Base-by-base conservation (phyloP, 2,113 vertebrate species). In the Tamias sibiricus region DNA sequence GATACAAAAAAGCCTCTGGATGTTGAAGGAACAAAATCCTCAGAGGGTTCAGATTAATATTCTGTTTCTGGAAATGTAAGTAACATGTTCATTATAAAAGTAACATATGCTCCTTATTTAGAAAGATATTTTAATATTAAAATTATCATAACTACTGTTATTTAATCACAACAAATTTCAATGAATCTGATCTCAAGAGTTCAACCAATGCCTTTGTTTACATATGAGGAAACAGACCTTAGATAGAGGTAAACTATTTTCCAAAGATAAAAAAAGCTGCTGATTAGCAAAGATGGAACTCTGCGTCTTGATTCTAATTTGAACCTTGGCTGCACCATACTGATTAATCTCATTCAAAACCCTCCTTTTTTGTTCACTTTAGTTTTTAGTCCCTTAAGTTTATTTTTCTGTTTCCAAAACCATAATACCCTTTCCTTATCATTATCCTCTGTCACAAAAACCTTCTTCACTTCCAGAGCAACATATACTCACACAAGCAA, bases 161-260 rank as follows among this genome's bases (percentile, higher is more conserved):
- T 11, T 75, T 64, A 87, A 69, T 92, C 57, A 40, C 44, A 94
- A 72, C 54, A 30, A 54, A 52, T 75, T 79, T 83, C 10, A 62
- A 75, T 95, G 49, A 79, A 95, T 86, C 81, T 89, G 28, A 72
- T 44, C 28, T 91, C 30, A 47, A 62, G 75, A 81, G 17, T 66
- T 72, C 77, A 95, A 47, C 37, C 52, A 42, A 91, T 68, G 47
- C 32, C 69, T 82, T 97, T n/a, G 64, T 64, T 95, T 84, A 80
- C 71, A 79, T 59, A 57, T 40, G n/a, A 94, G 40, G n/a, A 79
- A 74, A 19, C 10, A 87, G 26, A 76, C 1, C 37, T 91, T 42
- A 64, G 8, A n/a, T 14, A 68, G 32, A 86, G 64, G 54, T 66
- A 79, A 94, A 87, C 32, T 22, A 71, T 82, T 42, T 62, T 90